phyloP scores from a whole-genome alignment of 2,888 invertebrate genomes.

The Perizoma flavofasciatum region DNA sequence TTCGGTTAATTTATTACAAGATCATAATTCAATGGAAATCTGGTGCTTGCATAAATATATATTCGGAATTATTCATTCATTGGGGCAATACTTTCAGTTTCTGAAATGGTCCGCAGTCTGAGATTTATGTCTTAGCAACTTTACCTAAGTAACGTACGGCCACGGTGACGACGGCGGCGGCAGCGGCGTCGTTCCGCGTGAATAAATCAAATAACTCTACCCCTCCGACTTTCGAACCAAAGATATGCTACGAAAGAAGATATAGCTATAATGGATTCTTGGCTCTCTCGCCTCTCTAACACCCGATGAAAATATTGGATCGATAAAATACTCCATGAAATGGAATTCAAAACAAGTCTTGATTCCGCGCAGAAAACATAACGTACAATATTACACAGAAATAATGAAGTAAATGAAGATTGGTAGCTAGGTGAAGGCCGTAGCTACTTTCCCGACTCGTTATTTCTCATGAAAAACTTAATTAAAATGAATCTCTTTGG shows the following conservation, averaged over 20 bases:
- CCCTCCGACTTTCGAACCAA: constrained; percentile 30
- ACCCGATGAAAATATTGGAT: constrained; percentile 19
- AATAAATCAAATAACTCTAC: constrained; percentile 63
- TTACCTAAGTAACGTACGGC: constrained; percentile 66
- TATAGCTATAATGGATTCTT: constrained; percentile 11
- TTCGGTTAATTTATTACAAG: constrained; percentile 41
- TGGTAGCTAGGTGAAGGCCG: constrained; percentile 70
- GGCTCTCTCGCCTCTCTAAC: constrained; percentile 16
- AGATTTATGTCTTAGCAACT: constrained; percentile 71
- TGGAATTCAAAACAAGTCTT: constrained; percentile 21
- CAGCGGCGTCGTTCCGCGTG: constrained; percentile 45
- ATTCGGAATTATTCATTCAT: constrained; percentile 64
- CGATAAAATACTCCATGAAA: constrained; percentile 16
- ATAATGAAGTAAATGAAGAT: constrained; percentile 78
- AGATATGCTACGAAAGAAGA: constrained; percentile 20
- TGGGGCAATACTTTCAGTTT: constrained; percentile 59
- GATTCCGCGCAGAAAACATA: constrained; percentile 34
- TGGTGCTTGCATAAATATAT: constrained; percentile 55
- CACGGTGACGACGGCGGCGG: constrained; percentile 44
- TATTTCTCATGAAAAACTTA: constrained; percentile 73
- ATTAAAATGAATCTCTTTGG: constrained; percentile 77
- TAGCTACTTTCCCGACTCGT: constrained; percentile 57
- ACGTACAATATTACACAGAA: constrained; percentile 60
- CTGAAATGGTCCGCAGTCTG: constrained; percentile 58
- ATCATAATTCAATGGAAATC: constrained; percentile 47